Base-by-base conservation (phyloP, 1,140 invertebrate genomes). In the Triops longicaudatus region DNA sequence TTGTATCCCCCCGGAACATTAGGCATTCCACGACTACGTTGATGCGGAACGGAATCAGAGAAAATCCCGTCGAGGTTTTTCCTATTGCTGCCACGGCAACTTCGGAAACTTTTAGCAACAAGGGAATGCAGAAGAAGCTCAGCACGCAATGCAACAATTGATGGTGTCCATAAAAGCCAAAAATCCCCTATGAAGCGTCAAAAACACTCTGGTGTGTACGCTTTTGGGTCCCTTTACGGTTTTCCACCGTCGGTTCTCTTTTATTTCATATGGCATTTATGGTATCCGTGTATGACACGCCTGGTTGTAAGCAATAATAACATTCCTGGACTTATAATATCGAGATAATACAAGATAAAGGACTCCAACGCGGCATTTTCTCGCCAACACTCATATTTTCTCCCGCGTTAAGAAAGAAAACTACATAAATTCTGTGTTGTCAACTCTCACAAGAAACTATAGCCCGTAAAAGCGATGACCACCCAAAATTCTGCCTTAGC, bases 261-360 rank as follows among this genome's bases (percentile, higher is more conserved):
- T n/a, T 37, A 37, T 37, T 37, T 22, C 7, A 22, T 9, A 63
- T 63, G 50, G 50, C 50, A 63, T 63, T 63, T 63, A 63, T 63
- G 50, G 50, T 63, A 63, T 63, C 50, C 50, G 50, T 63, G 50
- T 63, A 63, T 63, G 50, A 63, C 50, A 63, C 50, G 50, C 50
- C 50, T 63, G n/a, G 50, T n/a, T 63, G 50, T 63, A 63, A 63
- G 50, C 50, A 63, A 63, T 63, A 63, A 63, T 63, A 63, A 22
- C 50, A 3, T 63, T 22, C 50, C 50, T 63, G 14, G 14, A 63
- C 22, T 63, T 63, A 63, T 63, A n/a, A 6, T 63, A 63, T 63
- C 22, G 14, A n/a, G 14, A 7, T 63, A 22, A 6, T 63, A n/a
- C 6, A 0, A 37, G 50, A 17, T 63, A 0, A 22, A 63, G 0